A percentile compares a stretch with the other conserved stretches of the same genome.
Evolutionary conservation across 2,888 invertebrate species (phyloP).

Genomic region (Thumatha senex): DNA sequence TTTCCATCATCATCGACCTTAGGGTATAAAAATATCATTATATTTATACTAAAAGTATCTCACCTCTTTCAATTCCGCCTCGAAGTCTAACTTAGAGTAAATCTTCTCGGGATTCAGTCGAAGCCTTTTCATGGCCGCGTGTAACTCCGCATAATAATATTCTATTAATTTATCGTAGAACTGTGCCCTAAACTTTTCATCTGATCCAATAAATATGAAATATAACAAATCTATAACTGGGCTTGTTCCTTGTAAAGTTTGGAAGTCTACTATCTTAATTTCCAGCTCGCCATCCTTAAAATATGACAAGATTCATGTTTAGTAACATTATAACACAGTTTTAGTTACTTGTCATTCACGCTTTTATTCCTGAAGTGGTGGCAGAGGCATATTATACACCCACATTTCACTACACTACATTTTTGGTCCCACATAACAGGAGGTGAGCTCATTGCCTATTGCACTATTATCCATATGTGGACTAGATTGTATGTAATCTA

Average conservation of each 20-base stretch:
- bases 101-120: conserved; percentile 40
- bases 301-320: not conserved
- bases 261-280: conserved; percentile 53
- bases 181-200: conserved; percentile 50
- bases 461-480: too few relatives aligned
- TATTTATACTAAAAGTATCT: not conserved
- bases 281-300: conserved; percentile 46
- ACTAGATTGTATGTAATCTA: too few relatives aligned
- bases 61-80: conserved; percentile 53
- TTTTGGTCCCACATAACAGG: too few relatives aligned
- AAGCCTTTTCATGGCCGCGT: conserved; percentile 38
- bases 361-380: too few relatives aligned
- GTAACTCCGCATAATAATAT: conserved; percentile 44
- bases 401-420: too few relatives aligned
- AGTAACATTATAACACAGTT: not conserved
- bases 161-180: conserved; percentile 36
- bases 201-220: conserved; percentile 56
- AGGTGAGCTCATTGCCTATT: too few relatives aligned
- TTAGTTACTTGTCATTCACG: too few relatives aligned
- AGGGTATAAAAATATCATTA: too few relatives aligned
- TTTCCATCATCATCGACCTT: too few relatives aligned
- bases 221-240: conserved; percentile 53
- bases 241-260: conserved; percentile 50
- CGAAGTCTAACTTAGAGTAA: conserved; percentile 51
- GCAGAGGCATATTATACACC: too few relatives aligned